Base-by-base conservation (phyloP, 2,113 vertebrate species). In the Cheilinus undulatus region DNA sequence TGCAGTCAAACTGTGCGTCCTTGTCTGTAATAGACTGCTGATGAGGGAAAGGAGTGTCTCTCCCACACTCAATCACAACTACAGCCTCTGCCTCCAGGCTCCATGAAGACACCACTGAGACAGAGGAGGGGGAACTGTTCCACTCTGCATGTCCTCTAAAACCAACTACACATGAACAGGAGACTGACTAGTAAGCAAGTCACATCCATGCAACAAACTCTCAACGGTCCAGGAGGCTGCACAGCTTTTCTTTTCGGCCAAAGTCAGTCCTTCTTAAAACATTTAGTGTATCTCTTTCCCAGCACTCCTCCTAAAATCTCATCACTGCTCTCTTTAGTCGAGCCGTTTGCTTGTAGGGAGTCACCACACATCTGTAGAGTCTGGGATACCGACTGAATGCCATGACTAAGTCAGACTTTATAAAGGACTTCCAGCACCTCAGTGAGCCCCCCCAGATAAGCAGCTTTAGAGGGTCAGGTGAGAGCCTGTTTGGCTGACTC, bases 21-120 rank as follows among this genome's bases (percentile, higher is more conserved):
- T 90, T 88, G 81, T 86, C 83, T 72, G 72, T 78, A 85, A 84
- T 77, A 80, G 83, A 89, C 89, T 86, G 80, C 86, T 89, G 86
- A 92, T 90, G 81, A 87, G 77, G 69, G 73, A 74, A n/a, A 72
- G 75, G 81, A 81, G 75, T 66, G 73, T 85, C 83, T 83, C 76
- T 88, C 69, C 69, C 64, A 83, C 86, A 83, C 78, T 91, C 83
- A 68, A 91, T 91, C 84, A 86, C 72, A 52, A 48, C 51, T 80
- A 68, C 71, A 65, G 76, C 79, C 48, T 63, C 10, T 58, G 69
- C 64, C 88, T 73, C 5, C 36, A 59, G 85, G 83, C 82, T 61
- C 60, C 48, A 49, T 34, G 50, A 78, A 70, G 67, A 82, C 68
- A 80, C 59, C 56, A 68, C 60, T 54, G 83, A 83, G 59, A 32